Evolutionary conservation across 2,113 vertebrate genomes (phyloP).

Genomic region (Rhinolophus ferrumequinum): DNA sequence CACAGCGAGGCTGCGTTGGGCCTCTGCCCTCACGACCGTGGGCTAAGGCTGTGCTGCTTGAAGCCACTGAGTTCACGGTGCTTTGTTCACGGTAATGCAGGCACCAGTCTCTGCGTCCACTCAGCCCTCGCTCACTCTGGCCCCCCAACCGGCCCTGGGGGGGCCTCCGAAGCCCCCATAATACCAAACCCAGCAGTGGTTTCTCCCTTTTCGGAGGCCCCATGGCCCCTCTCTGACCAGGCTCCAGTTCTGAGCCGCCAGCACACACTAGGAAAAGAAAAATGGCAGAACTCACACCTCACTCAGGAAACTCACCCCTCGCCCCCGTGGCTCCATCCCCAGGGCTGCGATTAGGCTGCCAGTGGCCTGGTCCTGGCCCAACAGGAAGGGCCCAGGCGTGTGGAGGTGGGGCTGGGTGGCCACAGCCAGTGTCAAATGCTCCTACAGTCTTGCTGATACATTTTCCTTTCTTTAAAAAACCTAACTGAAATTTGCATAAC

Average conservation of each 20-base stretch:
- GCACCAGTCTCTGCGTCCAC: too few relatives aligned
- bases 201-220: background rate
- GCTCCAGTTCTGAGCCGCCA: rapidly evolving
- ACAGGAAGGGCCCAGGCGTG: background rate
- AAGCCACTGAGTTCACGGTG: rapidly evolving
- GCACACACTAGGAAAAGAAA: rapidly evolving
- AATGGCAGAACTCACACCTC: rapidly evolving
- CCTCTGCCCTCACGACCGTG: background rate
- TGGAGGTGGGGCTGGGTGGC: background rate
- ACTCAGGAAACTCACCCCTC: rapidly evolving
- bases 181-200: too few relatives aligned
- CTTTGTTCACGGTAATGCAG: too few relatives aligned
- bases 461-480: background rate
- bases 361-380: background rate
- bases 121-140: too few relatives aligned
- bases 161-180: background rate
- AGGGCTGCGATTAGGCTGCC: rapidly evolving
- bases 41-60: background rate
- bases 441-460: background rate
- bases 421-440: rapidly evolving
- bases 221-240: rapidly evolving
- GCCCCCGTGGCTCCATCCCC: too few relatives aligned
- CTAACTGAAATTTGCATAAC: background rate
- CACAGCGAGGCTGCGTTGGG: background rate
- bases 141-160: too few relatives aligned